Percentiles rank a stretch among this genome's conserved stretches.
These are phyloP conservation scores for Myiotriccus ornatus DNA, from an alignment of 2,797 vertebrate species.

Conservation along the genomic window DNA sequence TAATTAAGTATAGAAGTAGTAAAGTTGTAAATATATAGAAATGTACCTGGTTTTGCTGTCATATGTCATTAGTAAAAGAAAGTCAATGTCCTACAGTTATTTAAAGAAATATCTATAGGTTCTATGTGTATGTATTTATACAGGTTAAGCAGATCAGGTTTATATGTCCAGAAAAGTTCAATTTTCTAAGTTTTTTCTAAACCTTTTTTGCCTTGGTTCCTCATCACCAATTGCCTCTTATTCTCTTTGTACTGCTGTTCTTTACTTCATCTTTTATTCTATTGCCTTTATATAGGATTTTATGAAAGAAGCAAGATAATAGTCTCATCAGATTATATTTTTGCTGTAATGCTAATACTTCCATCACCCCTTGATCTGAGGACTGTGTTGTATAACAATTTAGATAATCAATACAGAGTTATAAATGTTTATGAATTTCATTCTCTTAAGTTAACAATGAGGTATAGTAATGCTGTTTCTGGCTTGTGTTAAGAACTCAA, in stretches of 20 bases:
- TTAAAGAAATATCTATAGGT: neutral
- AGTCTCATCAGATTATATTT: neutral
- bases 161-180: neutral
- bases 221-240: neutral
- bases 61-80: neutral
- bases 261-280: neutral
- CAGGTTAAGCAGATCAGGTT: neutral
- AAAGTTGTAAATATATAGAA: neutral
- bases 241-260: neutral
- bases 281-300: neutral
- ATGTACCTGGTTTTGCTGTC: neutral
- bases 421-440: neutral
- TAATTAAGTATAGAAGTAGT: neutral
- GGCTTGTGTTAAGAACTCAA: neutral
- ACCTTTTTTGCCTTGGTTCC: neutral
- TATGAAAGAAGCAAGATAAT: neutral
- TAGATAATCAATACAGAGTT: neutral
- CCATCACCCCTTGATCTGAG: neutral
- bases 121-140: neutral
- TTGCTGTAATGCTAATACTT: neutral
- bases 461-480: neutral
- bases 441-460: neutral
- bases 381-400: neutral
- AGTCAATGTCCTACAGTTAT: neutral
- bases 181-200: neutral